A percentile compares a stretch with the other conserved stretches of the same genome.
Evolutionary conservation across 2,888 invertebrate genomes (phyloP).

Genomic region (Sclerodermus sp.): DNA sequence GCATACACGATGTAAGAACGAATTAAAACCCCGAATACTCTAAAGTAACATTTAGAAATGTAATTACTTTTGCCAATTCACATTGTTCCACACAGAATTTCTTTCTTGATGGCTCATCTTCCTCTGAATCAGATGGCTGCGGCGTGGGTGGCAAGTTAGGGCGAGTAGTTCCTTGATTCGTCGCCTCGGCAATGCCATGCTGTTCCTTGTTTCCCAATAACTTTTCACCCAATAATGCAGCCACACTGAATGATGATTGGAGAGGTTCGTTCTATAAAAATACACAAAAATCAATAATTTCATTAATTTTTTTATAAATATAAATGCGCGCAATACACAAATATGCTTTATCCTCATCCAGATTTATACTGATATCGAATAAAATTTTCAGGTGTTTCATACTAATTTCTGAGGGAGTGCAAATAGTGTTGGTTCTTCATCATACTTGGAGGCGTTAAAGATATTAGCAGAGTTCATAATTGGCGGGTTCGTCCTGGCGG

Average conservation of each 20-base stretch:
- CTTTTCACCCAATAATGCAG: conserved; percentile 50
- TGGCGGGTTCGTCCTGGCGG: conserved; percentile 33
- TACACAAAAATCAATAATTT: conserved; percentile 11
- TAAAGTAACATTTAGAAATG: no score
- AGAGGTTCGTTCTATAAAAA: conserved; percentile 43
- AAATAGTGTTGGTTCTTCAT: no score
- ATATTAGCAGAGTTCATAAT: conserved; percentile 28
- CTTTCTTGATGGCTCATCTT: conserved; percentile 65
- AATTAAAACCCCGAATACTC: no score
- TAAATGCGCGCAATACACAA: no score
- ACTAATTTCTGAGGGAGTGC: background rate
- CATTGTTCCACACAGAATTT: conserved; percentile 59
- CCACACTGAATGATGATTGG: conserved; percentile 52
- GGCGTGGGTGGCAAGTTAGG: conserved; percentile 66
- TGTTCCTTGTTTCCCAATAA: conserved; percentile 13
- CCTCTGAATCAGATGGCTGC: conserved; percentile 84
- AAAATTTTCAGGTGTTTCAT: no score
- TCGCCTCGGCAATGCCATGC: conserved; percentile 7
- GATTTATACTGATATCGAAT: no score
- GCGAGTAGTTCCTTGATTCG: conserved; percentile 1
- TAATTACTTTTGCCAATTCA: conserved; percentile 61
- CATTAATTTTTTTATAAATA: no score
- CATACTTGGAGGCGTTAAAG: no score
- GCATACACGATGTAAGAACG: no score
- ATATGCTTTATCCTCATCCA: no score